phyloP scores from a whole-genome alignment of 2,113 vertebrate genomes.

The Chamaea fasciata region DNA sequence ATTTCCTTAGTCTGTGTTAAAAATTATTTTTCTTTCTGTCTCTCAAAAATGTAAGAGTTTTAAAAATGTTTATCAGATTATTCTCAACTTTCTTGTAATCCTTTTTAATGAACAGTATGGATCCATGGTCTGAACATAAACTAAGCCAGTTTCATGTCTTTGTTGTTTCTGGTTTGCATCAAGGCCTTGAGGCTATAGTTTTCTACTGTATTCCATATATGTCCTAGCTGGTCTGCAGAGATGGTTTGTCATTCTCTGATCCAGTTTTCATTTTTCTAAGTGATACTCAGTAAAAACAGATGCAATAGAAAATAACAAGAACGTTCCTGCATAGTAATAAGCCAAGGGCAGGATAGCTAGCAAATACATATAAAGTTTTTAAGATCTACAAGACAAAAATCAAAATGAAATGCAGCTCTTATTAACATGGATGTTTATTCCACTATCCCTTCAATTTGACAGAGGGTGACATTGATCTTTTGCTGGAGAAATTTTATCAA shows the following conservation, averaged over 20 bases:
- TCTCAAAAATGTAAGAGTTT: background rate
- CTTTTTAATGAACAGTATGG: background rate
- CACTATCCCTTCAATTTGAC: constrained; percentile 11
- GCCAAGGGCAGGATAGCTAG: background rate
- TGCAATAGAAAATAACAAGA: background rate
- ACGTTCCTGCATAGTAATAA: background rate
- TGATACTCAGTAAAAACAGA: background rate
- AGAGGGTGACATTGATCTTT: constrained; percentile 89
- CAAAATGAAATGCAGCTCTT: background rate
- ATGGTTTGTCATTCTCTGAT: background rate
- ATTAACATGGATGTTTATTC: background rate
- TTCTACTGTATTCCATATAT: background rate
- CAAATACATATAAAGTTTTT: background rate
- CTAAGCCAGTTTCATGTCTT: background rate
- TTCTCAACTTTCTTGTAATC: background rate
- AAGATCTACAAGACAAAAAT: background rate
- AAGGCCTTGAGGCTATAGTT: background rate
- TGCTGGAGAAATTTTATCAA: constrained; percentile 83
- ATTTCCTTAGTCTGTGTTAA: background rate
- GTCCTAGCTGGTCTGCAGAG: background rate
- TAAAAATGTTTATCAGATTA: background rate
- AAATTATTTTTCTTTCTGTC: background rate
- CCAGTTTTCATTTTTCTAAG: background rate
- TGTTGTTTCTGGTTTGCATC: background rate
- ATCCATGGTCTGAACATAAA: background rate